phyloP scores from a whole-genome alignment of 2,888 invertebrate genomes.

The Diaperis boleti region DNA sequence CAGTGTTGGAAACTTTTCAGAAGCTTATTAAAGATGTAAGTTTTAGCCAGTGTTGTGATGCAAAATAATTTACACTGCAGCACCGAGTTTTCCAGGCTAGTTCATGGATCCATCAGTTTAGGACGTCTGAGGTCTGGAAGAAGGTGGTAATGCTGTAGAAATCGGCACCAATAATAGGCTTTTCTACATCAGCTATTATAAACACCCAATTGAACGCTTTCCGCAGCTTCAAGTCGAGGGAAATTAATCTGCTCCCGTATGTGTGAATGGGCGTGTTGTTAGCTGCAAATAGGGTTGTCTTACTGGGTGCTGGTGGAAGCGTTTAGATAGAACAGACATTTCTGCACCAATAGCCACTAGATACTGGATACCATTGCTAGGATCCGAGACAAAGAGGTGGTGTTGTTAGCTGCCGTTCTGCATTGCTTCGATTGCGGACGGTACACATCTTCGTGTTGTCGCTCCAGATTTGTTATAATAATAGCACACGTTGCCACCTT shows the following conservation, averaged over 20 bases:
- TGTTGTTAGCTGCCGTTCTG: background rate
- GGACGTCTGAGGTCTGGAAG: no score
- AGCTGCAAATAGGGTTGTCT: conserved; percentile 12
- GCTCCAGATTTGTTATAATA: no score
- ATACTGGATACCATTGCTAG: background rate
- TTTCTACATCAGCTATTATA: conserved; percentile 9
- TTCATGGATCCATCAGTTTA: background rate
- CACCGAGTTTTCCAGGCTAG: background rate
- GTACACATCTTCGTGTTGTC: no score
- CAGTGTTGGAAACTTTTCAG: conserved; percentile 27
- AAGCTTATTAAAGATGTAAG: background rate
- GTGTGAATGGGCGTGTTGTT: no score
- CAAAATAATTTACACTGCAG: no score
- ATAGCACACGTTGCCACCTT: no score
- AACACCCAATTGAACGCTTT: conserved; percentile 8
- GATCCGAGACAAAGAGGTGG: conserved; percentile 14
- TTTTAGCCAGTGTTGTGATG: conserved; percentile 11
- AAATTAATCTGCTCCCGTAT: conserved; percentile 3
- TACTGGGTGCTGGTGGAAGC: background rate
- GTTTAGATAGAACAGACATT: conserved; percentile 7
- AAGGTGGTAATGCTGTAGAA: no score
- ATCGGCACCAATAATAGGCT: conserved; percentile 24
- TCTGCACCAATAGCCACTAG: conserved; percentile 15
- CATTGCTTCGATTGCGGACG: no score
- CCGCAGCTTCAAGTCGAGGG: conserved; percentile 3